Percentiles rank a stretch among this genome's conserved stretches.
Conservation (phyloP, 2,113 vertebrate species). For the Nothocercus nigrocapillus region DNA sequence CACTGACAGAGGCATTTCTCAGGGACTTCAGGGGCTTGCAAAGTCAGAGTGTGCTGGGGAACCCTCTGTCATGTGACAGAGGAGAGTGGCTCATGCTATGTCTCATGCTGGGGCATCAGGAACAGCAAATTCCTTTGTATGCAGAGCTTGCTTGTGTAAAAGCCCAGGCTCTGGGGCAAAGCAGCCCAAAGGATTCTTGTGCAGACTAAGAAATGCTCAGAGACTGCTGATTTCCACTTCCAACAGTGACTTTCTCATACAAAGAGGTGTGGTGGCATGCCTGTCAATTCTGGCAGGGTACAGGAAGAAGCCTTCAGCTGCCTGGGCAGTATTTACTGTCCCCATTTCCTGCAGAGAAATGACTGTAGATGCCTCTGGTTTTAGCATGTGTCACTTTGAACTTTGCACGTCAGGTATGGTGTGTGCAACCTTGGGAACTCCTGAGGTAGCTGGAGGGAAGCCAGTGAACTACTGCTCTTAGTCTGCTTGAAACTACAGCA, state of each 20-base stretch:
- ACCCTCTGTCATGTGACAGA: fast-evolving
- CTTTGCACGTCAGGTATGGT: not conserved
- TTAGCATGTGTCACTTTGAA: fast-evolving
- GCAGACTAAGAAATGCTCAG: not conserved
- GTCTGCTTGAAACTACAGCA: not conserved
- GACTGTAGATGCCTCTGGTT: not conserved
- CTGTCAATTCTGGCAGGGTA: not conserved
- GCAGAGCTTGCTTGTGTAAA: not conserved
- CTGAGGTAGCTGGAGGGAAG: not conserved
- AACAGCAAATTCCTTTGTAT: not conserved
- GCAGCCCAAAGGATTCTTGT: not conserved
- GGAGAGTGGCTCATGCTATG: not conserved
- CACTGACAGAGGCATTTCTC: not conserved
- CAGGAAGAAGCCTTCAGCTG: slow-evolving; percentile 1
- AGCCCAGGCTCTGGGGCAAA: not conserved
- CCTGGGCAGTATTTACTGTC: slow-evolving; percentile 15
- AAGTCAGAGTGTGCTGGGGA: not conserved
- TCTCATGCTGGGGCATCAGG: not conserved
- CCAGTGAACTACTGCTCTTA: not conserved
- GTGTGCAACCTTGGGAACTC: not conserved
- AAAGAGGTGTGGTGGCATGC: not conserved
- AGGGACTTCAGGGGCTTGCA: not conserved
- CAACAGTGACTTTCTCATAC: not conserved
- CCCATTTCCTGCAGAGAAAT: slow-evolving; percentile 5
- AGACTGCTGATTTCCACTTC: not conserved